Conservation (phyloP, 1,140 invertebrate species). For the Procambarus clarkii region DNA sequence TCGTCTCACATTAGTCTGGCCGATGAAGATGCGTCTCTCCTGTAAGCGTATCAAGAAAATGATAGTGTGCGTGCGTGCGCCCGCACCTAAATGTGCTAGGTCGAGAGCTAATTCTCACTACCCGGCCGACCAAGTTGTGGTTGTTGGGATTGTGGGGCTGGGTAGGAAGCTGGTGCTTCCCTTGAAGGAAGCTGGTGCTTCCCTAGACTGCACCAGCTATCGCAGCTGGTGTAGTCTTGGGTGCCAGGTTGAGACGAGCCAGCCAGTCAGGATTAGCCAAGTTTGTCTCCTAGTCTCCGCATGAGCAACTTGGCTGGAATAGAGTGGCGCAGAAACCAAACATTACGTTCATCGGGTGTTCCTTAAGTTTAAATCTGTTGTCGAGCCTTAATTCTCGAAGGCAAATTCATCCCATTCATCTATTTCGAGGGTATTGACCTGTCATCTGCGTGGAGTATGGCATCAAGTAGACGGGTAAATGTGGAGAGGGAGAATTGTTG, state of each 20-base stretch:
- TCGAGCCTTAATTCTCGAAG: not conserved
- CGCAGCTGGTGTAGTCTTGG: not conserved
- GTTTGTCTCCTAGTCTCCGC: constrained; percentile 2
- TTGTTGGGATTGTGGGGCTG: not conserved
- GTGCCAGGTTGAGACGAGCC: constrained; percentile 1
- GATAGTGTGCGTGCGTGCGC: not conserved
- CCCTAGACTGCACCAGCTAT: not conserved
- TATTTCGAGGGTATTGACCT: no score
- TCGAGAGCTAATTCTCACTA: no score
- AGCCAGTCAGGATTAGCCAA: not conserved
- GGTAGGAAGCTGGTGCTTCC: not conserved
- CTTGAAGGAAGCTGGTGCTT: not conserved
- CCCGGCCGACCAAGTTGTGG: no score
- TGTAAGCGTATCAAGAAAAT: no score
- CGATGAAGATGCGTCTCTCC: no score
- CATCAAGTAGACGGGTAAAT: not conserved
- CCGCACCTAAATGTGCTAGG: not conserved
- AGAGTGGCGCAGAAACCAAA: not conserved
- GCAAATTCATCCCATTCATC: no score
- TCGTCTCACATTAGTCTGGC: no score
- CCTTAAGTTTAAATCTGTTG: not conserved
- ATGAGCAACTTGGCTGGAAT: not conserved
- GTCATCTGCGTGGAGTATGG: no score
- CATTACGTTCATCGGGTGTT: not conserved
- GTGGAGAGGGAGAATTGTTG: constrained; percentile 10